Percentiles rank a stretch among this genome's conserved stretches.
These are phyloP conservation scores for Lithophane semibrunnea DNA, from an alignment of 2,888 invertebrate genomes.

Conservation along the genomic window DNA sequence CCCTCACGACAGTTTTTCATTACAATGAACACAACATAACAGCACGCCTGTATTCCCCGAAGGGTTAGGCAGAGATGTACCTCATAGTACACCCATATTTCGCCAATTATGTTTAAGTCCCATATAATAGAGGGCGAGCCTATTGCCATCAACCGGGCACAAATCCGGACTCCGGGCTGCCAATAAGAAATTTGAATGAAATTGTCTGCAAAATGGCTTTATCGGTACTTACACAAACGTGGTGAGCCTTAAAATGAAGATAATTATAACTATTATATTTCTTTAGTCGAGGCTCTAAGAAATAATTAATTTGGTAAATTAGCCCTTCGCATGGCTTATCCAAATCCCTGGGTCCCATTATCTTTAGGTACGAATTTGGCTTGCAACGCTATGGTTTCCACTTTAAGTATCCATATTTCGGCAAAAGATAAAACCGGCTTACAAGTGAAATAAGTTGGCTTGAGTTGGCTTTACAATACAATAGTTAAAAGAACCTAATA, in stretches of 20 bases:
- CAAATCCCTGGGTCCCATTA: slow-evolving; percentile 27
- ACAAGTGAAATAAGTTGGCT: not conserved
- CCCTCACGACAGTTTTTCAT: not conserved
- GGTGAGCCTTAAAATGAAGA: not conserved
- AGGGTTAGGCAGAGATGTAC: too few species aligned
- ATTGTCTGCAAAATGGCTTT: not conserved
- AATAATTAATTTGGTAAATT: slow-evolving; percentile 40
- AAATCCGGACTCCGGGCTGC: too few species aligned
- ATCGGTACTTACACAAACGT: not conserved
- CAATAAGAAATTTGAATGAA: not conserved
- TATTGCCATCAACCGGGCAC: too few species aligned
- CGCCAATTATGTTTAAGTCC: too few species aligned
- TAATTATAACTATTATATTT: slow-evolving; percentile 6
- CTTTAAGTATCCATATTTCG: slow-evolving; percentile 7
- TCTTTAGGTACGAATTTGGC: slow-evolving; percentile 15
- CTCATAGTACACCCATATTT: too few species aligned
- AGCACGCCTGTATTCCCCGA: too few species aligned
- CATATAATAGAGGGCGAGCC: too few species aligned
- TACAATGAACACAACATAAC: not conserved
- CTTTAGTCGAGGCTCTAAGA: slow-evolving; percentile 4
- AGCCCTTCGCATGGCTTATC: slow-evolving; percentile 21
- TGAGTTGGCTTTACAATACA: not conserved
- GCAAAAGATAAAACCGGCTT: slow-evolving; percentile 19
- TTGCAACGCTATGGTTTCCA: not conserved
- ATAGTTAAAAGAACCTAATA: not conserved